phyloP scores from a whole-genome alignment of 2,888 invertebrate species.

The Cephus nigrinus region DNA sequence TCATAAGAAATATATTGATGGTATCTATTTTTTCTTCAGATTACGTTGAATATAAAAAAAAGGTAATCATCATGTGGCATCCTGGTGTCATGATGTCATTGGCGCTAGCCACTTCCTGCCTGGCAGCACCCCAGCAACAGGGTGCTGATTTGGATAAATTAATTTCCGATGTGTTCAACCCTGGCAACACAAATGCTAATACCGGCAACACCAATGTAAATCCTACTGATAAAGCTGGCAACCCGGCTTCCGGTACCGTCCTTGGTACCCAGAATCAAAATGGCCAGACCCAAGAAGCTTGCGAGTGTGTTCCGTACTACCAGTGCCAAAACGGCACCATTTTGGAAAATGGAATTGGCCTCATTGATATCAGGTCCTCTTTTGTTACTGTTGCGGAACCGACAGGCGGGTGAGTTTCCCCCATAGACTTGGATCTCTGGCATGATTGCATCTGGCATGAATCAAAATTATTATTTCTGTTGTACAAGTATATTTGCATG shows the following conservation, averaged over 20 bases:
- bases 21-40: no score
- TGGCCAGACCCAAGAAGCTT: constrained; percentile 51
- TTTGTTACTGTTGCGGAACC: background rate
- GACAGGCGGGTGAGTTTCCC: constrained; percentile 31
- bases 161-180: constrained; percentile 8
- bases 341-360: constrained; percentile 76
- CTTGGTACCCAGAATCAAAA: constrained; percentile 22
- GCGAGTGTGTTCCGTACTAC: constrained; percentile 82
- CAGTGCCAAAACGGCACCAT: constrained; percentile 77
- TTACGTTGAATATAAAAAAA: no score
- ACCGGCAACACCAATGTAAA: background rate
- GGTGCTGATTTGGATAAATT: constrained; percentile 6
- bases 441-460: background rate
- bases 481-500: no score
- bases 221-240: background rate
- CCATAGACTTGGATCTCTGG: constrained; percentile 29
- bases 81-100: constrained; percentile 94
- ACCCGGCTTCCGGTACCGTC: constrained; percentile 8
- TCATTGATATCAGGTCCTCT: constrained; percentile 79
- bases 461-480: no score
- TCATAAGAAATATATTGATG: no score
- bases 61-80: constrained; percentile 15
- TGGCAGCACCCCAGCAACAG: constrained; percentile 33
- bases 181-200: background rate
- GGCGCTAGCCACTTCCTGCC: constrained; percentile 63